Evolutionary conservation across 2,113 vertebrate species (phyloP).

Genomic region (Balaeniceps rex): DNA sequence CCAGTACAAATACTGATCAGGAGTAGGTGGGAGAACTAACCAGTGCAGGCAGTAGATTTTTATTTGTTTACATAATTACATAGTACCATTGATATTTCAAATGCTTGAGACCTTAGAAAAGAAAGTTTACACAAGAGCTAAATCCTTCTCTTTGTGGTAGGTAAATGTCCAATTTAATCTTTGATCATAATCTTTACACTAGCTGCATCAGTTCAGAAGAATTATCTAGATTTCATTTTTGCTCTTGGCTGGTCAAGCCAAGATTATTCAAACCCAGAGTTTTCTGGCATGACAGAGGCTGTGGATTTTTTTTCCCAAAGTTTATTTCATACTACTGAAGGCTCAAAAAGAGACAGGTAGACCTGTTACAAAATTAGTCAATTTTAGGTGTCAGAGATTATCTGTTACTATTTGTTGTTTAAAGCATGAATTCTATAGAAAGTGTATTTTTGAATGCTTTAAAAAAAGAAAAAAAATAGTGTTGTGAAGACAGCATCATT

Average conservation of each 20-base stretch:
- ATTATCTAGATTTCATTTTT: neutral
- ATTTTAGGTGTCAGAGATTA: neutral
- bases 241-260: neutral
- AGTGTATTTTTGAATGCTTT: neutral
- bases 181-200: neutral
- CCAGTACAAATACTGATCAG: neutral
- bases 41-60: neutral
- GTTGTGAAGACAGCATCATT: neutral
- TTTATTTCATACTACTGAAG: neutral
- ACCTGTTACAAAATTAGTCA: neutral
- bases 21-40: neutral
- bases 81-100: neutral
- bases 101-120: neutral
- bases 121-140: neutral
- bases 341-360: neutral
- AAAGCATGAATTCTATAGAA: neutral
- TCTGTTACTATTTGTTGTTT: neutral
- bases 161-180: neutral
- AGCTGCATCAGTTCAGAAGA: neutral
- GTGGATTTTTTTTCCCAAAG: neutral
- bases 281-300: neutral
- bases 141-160: neutral
- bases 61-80: neutral
- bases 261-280: neutral
- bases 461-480: neutral